phyloP scores from a whole-genome alignment of 2,113 vertebrate genomes.

The Marmota flaviventris region DNA sequence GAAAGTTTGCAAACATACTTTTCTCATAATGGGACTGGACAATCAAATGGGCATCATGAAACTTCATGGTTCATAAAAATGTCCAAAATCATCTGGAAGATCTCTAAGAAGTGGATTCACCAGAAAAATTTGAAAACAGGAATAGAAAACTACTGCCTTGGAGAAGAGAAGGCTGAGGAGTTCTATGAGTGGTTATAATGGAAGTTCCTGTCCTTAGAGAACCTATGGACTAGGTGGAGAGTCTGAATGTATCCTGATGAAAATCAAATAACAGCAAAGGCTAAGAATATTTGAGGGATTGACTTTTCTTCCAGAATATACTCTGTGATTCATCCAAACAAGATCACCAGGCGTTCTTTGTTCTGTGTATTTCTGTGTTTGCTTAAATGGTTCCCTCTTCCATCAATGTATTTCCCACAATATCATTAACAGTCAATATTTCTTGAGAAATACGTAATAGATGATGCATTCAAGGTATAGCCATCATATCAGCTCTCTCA shows the following conservation, averaged over 20 bases:
- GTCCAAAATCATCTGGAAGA: not conserved
- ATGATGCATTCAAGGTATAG: not conserved
- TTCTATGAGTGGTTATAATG: accelerated
- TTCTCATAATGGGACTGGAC: not conserved
- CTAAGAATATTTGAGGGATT: accelerated
- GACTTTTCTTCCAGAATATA: accelerated
- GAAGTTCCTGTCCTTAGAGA: not conserved
- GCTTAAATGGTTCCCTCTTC: not conserved
- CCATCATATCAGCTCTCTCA: not conserved
- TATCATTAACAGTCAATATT: not conserved
- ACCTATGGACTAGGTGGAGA: not conserved
- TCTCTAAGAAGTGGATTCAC: not conserved
- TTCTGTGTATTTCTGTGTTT: not conserved
- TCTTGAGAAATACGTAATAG: not conserved
- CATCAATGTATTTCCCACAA: not conserved
- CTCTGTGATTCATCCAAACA: not conserved
- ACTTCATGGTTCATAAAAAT: too few relatives aligned
- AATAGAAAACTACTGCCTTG: not conserved
- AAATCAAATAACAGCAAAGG: not conserved
- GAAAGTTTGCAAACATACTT: not conserved
- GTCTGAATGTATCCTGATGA: too few relatives aligned
- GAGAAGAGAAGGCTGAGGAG: not conserved
- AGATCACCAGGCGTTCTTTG: not conserved
- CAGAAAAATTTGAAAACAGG: not conserved
- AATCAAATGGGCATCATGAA: not conserved